Base-by-base conservation (phyloP, 2,888 invertebrate species). In the Rhamnusium bicolor region DNA sequence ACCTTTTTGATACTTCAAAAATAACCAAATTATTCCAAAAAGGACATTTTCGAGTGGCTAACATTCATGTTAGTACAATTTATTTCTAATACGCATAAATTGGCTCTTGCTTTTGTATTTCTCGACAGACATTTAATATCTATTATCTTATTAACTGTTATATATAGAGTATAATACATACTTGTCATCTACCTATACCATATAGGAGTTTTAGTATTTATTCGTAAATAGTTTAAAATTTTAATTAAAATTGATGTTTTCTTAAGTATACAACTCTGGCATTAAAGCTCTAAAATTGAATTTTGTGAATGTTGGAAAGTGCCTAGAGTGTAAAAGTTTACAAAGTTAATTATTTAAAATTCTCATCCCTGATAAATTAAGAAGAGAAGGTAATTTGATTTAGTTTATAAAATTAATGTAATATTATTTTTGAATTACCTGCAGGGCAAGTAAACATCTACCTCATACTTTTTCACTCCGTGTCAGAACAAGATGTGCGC, bases 401-500 rank as follows among this genome's bases (percentile, higher is more conserved):
- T 74, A 78, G 78, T 76, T 77, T 79, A 78, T 72, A 73, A 79
- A 80, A 81, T 80, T 80, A 81, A 81, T 81, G 75, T 69, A 63
- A 72, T 73, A 81, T 81, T 81, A 82, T 83, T 83, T 84, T 83
- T 81, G 82, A 76, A 78, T 73, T 73, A 76, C 78, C 82, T 75
- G 54, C 61, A 70, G 79, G 81, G 75, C 72, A 73, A 61, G 27
- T 63, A 62, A 67, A 49, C 69, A 69, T 56, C 70, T 66, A 71
- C 67, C 66, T 76, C 76, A 78, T 78, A 81, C 78, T 80, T 83
- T 81, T 84, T 83, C 78, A 80, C 74, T 78, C 76, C 71, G 79
- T 80, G 83, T 84, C 84, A 84, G 83, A 84, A 84, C 84, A 84
- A 84, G 83, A 84, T 81, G 83, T 75, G 81, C 24, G 77, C 72